Evolutionary conservation across 2,888 invertebrate genomes (phyloP).

Genomic region (Craniophora ligustri): DNA sequence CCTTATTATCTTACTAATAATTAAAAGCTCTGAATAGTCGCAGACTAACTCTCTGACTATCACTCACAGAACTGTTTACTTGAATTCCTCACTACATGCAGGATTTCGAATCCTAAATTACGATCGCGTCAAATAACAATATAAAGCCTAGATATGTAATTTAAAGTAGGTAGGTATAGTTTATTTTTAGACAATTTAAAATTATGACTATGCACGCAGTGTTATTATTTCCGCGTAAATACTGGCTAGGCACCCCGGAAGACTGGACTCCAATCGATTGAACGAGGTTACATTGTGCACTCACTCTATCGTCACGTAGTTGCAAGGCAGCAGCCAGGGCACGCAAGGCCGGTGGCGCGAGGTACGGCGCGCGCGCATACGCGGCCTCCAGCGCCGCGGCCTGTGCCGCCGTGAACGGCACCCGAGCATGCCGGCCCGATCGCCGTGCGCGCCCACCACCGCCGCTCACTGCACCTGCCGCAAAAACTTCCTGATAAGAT

Average conservation of each 20-base stretch:
- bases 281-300: conserved; percentile 33
- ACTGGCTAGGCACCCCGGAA: conserved; percentile 8
- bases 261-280: background rate
- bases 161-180: no score
- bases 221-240: background rate
- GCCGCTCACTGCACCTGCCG: conserved; percentile 71
- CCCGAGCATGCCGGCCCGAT: conserved; percentile 90
- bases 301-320: conserved; percentile 91
- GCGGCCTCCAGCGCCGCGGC: conserved; percentile 91
- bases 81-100: no score
- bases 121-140: no score
- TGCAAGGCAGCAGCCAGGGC: conserved; percentile 90
- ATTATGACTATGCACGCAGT: no score
- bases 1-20: background rate
- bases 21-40: no score
- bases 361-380: conserved; percentile 90
- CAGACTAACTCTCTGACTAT: no score
- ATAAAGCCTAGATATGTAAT: no score
- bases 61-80: no score
- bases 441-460: conserved; percentile 83
- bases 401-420: conserved; percentile 92
- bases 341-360: conserved; percentile 91
- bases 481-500: conserved; percentile 14
- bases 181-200: no score
- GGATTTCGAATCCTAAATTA: no score